Base-by-base conservation (phyloP, 2,888 invertebrate species). In the Tetragonula carbonaria region DNA sequence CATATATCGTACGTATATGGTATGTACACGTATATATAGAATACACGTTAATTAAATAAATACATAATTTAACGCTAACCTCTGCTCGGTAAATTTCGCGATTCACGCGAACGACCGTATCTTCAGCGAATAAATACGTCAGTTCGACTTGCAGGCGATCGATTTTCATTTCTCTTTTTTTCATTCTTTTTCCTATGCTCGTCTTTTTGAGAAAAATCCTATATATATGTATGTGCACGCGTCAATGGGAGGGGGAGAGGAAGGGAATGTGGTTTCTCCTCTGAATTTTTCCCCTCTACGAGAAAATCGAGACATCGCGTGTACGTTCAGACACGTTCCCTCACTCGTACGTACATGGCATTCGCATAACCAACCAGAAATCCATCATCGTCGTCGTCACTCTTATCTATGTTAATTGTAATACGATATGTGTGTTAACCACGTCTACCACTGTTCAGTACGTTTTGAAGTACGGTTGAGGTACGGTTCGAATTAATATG, bases 291-390 rank as follows among this genome's bases (percentile, higher is more conserved):
- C 45, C 21, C 18, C n/a, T 57, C 51, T 18, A 50, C 18, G n/a
- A 28, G 45, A 62, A 62, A 70, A 66, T 63, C 65, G 65, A 72
- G 14, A 28, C 16, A 28, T 51, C 51, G 16, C 23, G 8, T 8
- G 45, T 45, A 45, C 2, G 53, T 18, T 63, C 16, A 11, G 62
- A 59, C 16, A 51, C n/a, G 18, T 55, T 59, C 21, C n/a, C 50
- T n/a, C n/a, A 13, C 33, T 50, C 33, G 33, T 33, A 33, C 33
- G 70, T 62, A 18, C 45, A 45, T 74, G 62, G 80, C 80, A 85
- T 86, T 82, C 83, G 83, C 80, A 74, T 82, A 82, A 89, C 77
- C 84, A 87, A 86, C 84, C 45, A 8, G 80, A 80, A 85, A 86
- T 87, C 80, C 76, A 28, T 68, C 63, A 21, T n/a, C 65, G 4